Evolutionary conservation across 2,888 invertebrate species (phyloP), one percentile per base, ranked within the genome.

Genomic region (Drosophila infuscata): DNA sequence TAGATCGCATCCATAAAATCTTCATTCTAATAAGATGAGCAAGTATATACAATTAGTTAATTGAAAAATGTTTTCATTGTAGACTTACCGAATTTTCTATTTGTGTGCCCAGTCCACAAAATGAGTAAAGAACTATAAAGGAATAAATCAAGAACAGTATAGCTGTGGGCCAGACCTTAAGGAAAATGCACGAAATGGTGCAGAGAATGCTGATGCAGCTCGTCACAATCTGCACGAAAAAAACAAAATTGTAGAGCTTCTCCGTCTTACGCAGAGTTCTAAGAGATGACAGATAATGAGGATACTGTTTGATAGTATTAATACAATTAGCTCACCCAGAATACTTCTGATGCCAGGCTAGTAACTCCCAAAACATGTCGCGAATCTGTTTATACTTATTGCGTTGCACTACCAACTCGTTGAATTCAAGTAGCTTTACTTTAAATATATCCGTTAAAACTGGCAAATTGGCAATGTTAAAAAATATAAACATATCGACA

Each of bases 331-430:
- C 66, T 52, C 2, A 91, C 92, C 29, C 62, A 1, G 76, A 80
- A 61, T 91, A 91, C 12, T 79, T 68, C 57, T 91, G 91, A 64
- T 91, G 91, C 83, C 85, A 91, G 6, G 57, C 49, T 1, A 91
- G 20, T 3, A 89, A 51, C 11, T 91, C 87, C 17, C 54, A 58
- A 3, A 91, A 48, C 67, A 72, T 53, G 0, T 12, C 3, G 0
- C 33, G 59, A 49, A 67, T 66, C 30, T 61, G 69, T 2, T 69
- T 35, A 3, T 71, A 53, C 1, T 74, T 48, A 5, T 49, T 33
- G 0, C 32, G 12, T 9, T 64, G 41, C 0, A 62, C 3, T 0
- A 70, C 35, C 1, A 82, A 12, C n/a, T 70, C 66, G n/a, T 88
- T 91, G 4, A 91, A 51, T 1, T 88, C 81, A 20, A 70, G 29